These are phyloP conservation scores for Drosophila dives DNA, from an alignment of 2,888 invertebrate species.

Conservation along the genomic window DNA sequence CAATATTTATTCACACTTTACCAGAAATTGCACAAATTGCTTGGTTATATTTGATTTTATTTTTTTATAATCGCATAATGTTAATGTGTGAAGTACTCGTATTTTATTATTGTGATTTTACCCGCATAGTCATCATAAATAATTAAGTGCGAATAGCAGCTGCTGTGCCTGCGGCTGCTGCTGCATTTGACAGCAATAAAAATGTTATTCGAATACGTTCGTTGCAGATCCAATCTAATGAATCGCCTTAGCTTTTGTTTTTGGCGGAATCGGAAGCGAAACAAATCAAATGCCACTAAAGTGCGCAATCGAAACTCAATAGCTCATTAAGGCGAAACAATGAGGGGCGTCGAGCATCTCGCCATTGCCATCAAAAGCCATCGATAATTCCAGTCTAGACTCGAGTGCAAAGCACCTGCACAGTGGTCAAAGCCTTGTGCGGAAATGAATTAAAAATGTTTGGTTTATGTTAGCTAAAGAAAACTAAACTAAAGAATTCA, in stretches of 20 bases:
- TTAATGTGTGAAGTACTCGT: conserved; percentile 34
- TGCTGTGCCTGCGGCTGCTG: conserved; percentile 21
- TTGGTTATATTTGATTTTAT: background rate
- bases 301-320: conserved; percentile 64
- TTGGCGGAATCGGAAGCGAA: conserved; percentile 71
- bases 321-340: conserved; percentile 69
- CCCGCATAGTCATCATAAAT: conserved; percentile 49
- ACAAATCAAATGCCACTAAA: conserved; percentile 64
- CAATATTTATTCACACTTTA: background rate
- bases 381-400: conserved; percentile 41
- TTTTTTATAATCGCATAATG: conserved; percentile 28
- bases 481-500: background rate
- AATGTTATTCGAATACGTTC: conserved; percentile 32
- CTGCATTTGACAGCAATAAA: conserved; percentile 27
- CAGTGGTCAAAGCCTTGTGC: conserved; percentile 20
- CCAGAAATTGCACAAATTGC: background rate
- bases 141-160: conserved; percentile 55
- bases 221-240: conserved; percentile 64
- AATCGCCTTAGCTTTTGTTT: conserved; percentile 50
- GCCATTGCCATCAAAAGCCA: conserved; percentile 45
- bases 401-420: conserved; percentile 15
- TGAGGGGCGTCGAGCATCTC: conserved; percentile 56
- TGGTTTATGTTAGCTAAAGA: background rate
- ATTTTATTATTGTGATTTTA: conserved; percentile 13
- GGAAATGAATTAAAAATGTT: background rate